These are phyloP conservation scores for Andinoacara biseriatus DNA, from an alignment of 2,113 vertebrate genomes.

Conservation along the genomic window DNA sequence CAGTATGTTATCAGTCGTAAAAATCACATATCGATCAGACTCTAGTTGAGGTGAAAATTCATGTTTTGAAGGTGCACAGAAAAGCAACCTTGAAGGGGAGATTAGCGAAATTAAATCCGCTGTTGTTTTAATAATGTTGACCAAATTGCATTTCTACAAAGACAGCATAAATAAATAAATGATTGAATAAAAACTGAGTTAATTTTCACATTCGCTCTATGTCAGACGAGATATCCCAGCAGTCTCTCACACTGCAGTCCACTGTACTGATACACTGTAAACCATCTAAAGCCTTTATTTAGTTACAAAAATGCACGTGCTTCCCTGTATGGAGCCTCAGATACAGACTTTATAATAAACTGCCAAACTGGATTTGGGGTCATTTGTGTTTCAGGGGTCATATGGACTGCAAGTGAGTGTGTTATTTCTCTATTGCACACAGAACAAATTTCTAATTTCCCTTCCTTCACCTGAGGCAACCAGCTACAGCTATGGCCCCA, in stretches of 20 bases:
- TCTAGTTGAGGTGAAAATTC: too few relatives aligned
- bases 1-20: too few relatives aligned
- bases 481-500: slow-evolving; percentile 5
- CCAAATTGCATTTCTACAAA: too few relatives aligned
- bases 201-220: not conserved
- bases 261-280: not conserved
- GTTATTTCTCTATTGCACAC: slow-evolving; percentile 21
- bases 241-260: not conserved
- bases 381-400: slow-evolving; percentile 29
- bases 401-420: not conserved
- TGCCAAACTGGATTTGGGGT: not conserved
- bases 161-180: not conserved
- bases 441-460: slow-evolving; percentile 45
- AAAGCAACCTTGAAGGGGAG: not conserved
- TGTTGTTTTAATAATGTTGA: too few relatives aligned
- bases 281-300: not conserved
- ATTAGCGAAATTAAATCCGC: not conserved
- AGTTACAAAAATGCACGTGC: not conserved
- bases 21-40: too few relatives aligned
- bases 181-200: not conserved
- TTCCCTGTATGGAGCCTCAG: not conserved
- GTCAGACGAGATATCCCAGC: not conserved
- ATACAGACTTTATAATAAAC: not conserved
- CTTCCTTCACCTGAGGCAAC: slow-evolving; percentile 33
- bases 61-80: too few relatives aligned